These are phyloP conservation scores for Excalfactoria chinensis DNA, from an alignment of 2,113 vertebrate species.

Conservation along the genomic window DNA sequence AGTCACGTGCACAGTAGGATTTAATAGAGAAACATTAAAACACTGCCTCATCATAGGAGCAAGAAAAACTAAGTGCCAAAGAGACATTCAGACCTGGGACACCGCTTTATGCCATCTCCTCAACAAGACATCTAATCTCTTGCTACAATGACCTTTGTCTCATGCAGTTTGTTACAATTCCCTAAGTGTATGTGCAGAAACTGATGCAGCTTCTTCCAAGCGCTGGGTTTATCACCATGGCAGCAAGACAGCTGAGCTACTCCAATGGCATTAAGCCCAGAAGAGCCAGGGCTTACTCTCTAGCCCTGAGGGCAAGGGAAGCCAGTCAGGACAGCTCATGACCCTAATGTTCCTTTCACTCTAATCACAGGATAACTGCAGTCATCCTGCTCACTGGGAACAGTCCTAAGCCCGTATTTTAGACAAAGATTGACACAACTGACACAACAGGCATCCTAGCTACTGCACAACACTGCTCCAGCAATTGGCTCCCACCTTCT, in stretches of 20 bases:
- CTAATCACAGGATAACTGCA: background rate
- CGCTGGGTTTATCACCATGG: background rate
- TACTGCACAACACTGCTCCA: background rate
- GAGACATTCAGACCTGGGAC: background rate
- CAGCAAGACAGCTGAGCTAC: background rate
- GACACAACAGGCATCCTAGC: background rate
- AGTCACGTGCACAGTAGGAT: background rate
- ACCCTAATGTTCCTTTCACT: background rate
- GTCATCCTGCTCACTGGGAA: background rate
- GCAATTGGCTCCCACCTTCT: background rate
- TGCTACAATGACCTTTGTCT: background rate
- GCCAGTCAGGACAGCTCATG: fast-evolving
- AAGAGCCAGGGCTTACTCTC: fast-evolving
- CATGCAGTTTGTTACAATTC: background rate
- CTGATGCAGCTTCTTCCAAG: background rate
- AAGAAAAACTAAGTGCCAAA: background rate
- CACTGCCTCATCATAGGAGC: background rate
- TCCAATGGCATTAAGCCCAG: background rate
- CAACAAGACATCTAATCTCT: background rate
- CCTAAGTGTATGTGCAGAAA: background rate
- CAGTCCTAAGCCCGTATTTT: background rate
- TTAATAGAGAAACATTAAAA: background rate
- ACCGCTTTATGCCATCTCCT: background rate
- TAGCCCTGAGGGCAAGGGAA: background rate
- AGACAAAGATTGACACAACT: background rate